Conservation (phyloP, 2,888 invertebrate species). For the Leptarthrus brevirostris region DNA sequence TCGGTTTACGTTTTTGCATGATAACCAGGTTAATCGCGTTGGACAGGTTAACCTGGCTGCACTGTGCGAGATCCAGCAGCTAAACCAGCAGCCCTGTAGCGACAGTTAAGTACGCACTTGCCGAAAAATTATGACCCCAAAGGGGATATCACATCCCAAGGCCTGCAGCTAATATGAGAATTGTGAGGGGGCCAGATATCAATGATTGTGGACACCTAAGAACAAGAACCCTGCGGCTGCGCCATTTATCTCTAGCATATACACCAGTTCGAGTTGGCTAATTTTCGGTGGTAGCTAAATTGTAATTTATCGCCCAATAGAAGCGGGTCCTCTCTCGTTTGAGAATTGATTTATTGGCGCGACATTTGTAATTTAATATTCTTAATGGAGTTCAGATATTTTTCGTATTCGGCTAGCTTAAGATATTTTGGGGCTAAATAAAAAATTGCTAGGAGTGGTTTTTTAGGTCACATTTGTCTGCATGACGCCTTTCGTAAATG, state of each 20-base stretch:
- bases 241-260: constrained; percentile 32
- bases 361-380: constrained; percentile 28
- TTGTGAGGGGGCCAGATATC: background rate
- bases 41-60: constrained; percentile 13
- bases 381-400: constrained; percentile 6
- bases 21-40: constrained; percentile 38
- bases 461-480: too few species aligned
- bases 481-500: too few species aligned
- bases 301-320: constrained; percentile 48
- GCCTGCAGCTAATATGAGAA: constrained; percentile 17
- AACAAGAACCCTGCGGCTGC: constrained; percentile 19
- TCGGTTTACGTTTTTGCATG: background rate
- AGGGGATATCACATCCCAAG: constrained; percentile 14
- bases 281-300: constrained; percentile 49
- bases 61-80: constrained; percentile 13
- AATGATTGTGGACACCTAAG: constrained; percentile 23
- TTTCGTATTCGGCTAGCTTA: background rate
- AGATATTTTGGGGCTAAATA: background rate
- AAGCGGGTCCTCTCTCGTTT: constrained; percentile 40
- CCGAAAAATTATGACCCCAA: constrained; percentile 47
- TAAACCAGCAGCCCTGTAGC: constrained; percentile 45
- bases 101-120: constrained; percentile 47
- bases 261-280: constrained; percentile 38
- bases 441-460: too few species aligned
- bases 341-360: constrained; percentile 37